Evolutionary conservation across 2,888 invertebrate genomes (phyloP).

Genomic region (Chirona hameri): DNA sequence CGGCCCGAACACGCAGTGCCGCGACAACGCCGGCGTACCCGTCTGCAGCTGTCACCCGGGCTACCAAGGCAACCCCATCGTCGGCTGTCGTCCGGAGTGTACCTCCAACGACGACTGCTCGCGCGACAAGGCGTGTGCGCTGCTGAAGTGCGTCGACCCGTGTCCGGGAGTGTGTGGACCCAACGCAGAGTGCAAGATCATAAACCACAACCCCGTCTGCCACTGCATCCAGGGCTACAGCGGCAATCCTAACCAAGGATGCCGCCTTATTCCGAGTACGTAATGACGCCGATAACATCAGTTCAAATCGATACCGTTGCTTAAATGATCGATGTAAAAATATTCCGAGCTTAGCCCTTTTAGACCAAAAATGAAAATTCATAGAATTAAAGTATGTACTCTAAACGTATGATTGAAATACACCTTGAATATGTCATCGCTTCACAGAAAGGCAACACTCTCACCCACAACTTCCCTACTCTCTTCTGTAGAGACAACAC

Average conservation of each 20-base stretch:
- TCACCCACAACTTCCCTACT: background rate
- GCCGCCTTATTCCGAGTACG: constrained; percentile 45
- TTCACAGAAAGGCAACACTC: too few species aligned
- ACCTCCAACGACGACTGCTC: too few species aligned
- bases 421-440: too few species aligned
- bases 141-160: constrained; percentile 64
- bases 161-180: constrained; percentile 49
- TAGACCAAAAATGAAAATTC: background rate
- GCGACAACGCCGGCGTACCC: constrained; percentile 43
- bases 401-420: too few species aligned
- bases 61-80: constrained; percentile 58
- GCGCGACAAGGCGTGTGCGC: too few species aligned
- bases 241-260: constrained; percentile 73
- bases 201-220: constrained; percentile 60
- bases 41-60: constrained; percentile 69
- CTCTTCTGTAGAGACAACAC: background rate
- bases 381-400: too few species aligned
- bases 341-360: background rate
- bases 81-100: too few species aligned
- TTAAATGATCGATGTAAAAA: too few species aligned
- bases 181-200: too few species aligned
- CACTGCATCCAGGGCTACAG: constrained; percentile 76
- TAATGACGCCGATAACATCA: constrained; percentile 29
- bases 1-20: constrained; percentile 59
- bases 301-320: background rate